Base-by-base conservation (phyloP, 2,113 vertebrate genomes). In the Petrocephalus microphthalmus region DNA sequence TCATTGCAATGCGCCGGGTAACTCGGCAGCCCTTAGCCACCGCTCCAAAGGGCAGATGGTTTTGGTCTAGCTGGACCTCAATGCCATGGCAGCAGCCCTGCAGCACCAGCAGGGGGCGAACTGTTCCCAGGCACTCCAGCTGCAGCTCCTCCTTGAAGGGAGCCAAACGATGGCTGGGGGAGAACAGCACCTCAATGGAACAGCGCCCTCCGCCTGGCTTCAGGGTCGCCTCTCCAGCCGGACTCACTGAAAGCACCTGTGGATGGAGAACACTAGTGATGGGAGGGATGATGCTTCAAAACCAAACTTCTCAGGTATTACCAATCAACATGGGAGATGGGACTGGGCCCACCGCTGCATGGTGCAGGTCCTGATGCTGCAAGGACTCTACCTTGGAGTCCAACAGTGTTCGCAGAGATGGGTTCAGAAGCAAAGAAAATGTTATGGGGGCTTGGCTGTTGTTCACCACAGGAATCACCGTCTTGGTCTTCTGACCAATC, bases 51-150 rank as follows among this genome's bases (percentile, higher is more conserved):
- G 94, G 91, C 37, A 99, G 54, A 13, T 95, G 94, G 0, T 96
- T 94, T 91, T 94, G 96, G 91, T 98, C 96, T 91, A 98, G 90
- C 81, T 90, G 94, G 71, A 98, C 93, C 33, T 94, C 92, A 67
- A 96, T 91, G 83, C 94, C 96, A 92, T 97, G 96, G 91, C 97
- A 97, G 94, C 94, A 95, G 87, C 97, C 97, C 0, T 33, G 94
- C 51, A 98, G 89, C 25, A 94, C 93, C 91, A 97, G 94, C 88
- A 99, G 95, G 64, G 96, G 95, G 74, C 89, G 92, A 67, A 95
- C 86, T 29, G 94, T 87, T 7, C 97, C 96, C 0, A 88, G 8
- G 88, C 92, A 95, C 88, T 95, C 94, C 0, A 97, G 89, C 90
- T 95, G 93, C 87, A 97, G 95, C 89, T 97, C 95, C 47, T 95